Evolutionary conservation across 2,888 invertebrate species (phyloP).

Genomic region (Salticus scenicus): DNA sequence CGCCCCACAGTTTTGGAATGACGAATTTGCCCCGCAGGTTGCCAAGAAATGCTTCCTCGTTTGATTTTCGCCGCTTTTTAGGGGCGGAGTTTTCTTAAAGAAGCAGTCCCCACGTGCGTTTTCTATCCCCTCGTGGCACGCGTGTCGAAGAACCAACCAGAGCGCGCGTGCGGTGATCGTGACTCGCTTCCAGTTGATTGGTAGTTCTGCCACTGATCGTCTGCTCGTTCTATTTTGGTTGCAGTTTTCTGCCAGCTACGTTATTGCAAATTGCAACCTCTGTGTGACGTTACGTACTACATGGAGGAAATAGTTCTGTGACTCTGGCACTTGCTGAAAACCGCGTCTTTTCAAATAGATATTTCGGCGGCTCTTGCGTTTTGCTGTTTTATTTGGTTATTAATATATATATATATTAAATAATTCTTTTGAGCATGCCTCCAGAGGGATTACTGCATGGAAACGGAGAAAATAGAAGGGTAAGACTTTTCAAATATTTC

Average conservation of each 20-base stretch:
- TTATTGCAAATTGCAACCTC: neutral
- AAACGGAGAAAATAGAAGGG: constrained; percentile 23
- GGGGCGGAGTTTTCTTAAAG: constrained; percentile 23
- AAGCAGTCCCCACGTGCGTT: neutral
- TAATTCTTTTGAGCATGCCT: constrained; percentile 23
- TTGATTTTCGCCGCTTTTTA: constrained; percentile 25
- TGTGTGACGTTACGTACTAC: constrained; percentile 11
- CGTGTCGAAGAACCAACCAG: constrained; percentile 25
- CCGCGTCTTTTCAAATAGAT: neutral
- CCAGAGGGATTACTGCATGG: constrained; percentile 27
- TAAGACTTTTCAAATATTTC: no score
- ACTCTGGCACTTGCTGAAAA: neutral
- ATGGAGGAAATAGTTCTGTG: neutral
- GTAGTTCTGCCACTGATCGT: neutral
- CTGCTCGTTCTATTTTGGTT: neutral
- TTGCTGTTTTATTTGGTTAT: no score
- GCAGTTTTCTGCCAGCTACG: neutral
- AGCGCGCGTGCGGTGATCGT: constrained; percentile 18
- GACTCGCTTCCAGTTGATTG: constrained; percentile 36
- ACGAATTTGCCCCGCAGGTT: neutral
- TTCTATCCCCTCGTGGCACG: constrained; percentile 6
- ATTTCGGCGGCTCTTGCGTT: neutral
- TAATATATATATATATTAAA: no score
- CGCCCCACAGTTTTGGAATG: neutral
- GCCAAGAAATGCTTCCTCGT: constrained; percentile 12